Percentiles rank a stretch among this genome's conserved stretches.
Evolutionary conservation across 92 coral and sea anemone genomes (phyloP).

Genomic region (Parazoanthus swiftii): DNA sequence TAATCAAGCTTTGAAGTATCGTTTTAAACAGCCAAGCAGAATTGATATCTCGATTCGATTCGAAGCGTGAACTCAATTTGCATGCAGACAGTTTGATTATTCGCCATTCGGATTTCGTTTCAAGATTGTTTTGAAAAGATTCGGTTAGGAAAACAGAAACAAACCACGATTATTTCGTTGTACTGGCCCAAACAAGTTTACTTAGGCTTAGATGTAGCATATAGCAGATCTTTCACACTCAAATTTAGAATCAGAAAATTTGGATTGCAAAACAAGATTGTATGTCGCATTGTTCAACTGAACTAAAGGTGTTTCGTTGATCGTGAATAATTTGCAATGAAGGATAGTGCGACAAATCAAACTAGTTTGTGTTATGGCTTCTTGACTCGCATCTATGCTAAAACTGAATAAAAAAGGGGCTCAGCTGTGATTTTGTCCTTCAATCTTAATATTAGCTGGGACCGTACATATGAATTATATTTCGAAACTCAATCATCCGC

Average conservation of each 20-base stretch:
- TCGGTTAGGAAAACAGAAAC: not conserved
- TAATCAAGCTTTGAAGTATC: not conserved
- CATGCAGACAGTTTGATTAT: conserved; percentile 29
- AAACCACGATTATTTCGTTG: no score
- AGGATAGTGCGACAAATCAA: not conserved
- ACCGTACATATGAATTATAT: no score
- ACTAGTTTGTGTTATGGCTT: not conserved
- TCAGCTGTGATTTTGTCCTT: not conserved
- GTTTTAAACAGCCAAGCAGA: not conserved
- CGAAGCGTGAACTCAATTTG: conserved; percentile 30
- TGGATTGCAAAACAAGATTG: not conserved
- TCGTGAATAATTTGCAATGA: not conserved
- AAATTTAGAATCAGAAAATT: not conserved
- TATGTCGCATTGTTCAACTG: not conserved
- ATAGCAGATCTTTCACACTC: no score
- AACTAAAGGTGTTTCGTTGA: not conserved
- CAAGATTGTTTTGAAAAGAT: conserved; percentile 11
- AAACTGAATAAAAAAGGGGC: not conserved
- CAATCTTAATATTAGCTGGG: no score
- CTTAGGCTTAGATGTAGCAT: no score
- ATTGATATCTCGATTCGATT: conserved; percentile 32
- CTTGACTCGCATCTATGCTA: no score
- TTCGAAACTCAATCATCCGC: not conserved
- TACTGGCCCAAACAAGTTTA: not conserved
- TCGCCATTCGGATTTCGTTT: not conserved